Percentiles rank a stretch among this genome's conserved stretches.
Conservation (phyloP, 2,888 invertebrate species). For the Hemistola chrysoprasaria region DNA sequence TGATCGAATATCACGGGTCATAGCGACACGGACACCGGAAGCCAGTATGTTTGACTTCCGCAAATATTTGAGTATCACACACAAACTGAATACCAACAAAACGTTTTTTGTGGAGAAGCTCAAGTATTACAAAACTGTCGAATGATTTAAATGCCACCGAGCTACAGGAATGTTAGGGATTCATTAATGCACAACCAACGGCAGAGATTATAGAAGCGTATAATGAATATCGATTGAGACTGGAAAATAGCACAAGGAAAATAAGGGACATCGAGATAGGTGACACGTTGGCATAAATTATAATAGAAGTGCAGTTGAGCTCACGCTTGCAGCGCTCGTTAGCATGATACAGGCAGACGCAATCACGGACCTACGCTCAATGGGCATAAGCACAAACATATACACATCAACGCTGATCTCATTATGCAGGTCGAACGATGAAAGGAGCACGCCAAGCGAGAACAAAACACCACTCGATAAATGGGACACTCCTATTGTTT, state of each 20-base stretch:
- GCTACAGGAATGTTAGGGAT: too few species aligned
- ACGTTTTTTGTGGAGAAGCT: constrained; percentile 16
- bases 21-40: constrained; percentile 44
- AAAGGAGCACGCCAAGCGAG: constrained; percentile 50
- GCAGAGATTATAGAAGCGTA: not conserved
- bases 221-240: not conserved
- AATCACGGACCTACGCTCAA: constrained; percentile 28
- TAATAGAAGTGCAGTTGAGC: constrained; percentile 16
- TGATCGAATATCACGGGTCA: constrained; percentile 36
- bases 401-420: constrained; percentile 48
- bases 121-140: not conserved
- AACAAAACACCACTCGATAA: constrained; percentile 51
- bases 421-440: constrained; percentile 57
- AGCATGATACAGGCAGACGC: constrained; percentile 35
- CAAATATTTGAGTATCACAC: constrained; percentile 45
- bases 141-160: not conserved
- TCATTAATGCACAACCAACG: too few species aligned
- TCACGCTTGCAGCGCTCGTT: constrained; percentile 37
- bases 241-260: constrained; percentile 6
- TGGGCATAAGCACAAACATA: constrained; percentile 45
- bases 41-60: constrained; percentile 46
- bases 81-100: constrained; percentile 39
- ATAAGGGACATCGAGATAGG: constrained; percentile 1
- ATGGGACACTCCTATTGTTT: constrained; percentile 57
- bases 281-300: constrained; percentile 14